Evolutionary conservation across 1,140 invertebrate species (phyloP).

Genomic region (Trichonephila clavipes): DNA sequence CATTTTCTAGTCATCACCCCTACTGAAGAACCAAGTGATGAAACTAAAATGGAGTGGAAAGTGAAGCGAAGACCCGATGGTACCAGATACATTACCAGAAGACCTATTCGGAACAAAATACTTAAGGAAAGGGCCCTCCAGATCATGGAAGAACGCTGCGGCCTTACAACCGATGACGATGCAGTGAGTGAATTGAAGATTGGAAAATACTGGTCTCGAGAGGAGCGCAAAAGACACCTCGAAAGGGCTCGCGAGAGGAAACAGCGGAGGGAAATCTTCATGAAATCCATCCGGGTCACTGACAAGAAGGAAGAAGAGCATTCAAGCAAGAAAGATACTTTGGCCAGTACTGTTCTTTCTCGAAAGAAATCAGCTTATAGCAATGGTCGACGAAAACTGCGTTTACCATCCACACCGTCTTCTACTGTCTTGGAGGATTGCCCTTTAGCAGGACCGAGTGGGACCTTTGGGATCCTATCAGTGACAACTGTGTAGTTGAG

Average conservation of each 20-base stretch:
- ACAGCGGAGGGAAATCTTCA: conserved; percentile 80
- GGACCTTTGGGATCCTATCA: conserved; percentile 68
- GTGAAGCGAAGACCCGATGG: conserved; percentile 90
- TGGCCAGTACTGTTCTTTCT: background rate
- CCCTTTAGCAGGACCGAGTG: conserved; percentile 50
- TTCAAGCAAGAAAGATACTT: conserved; percentile 54
- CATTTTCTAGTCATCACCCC: conserved; percentile 55
- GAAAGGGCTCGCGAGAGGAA: conserved; percentile 86
- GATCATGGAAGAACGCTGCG: conserved; percentile 86
- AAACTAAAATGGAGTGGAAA: conserved; percentile 88
- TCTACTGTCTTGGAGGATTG: conserved; percentile 68
- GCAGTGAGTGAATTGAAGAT: conserved; percentile 90
- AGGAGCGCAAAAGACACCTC: conserved; percentile 88
- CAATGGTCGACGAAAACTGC: background rate
- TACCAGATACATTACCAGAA: conserved; percentile 88
- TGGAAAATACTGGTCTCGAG: conserved; percentile 90
- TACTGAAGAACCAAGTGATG: conserved; percentile 73
- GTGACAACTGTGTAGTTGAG: conserved; percentile 70
- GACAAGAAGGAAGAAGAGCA: conserved; percentile 75
- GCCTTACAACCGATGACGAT: conserved; percentile 91
- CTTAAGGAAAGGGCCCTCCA: conserved; percentile 87
- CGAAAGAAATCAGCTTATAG: background rate
- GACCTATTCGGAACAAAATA: conserved; percentile 87
- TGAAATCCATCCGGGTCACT: conserved; percentile 68
- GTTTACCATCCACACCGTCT: conserved; percentile 57